Conservation (phyloP, 1,140 invertebrate genomes). For the Pteromalus puparum region DNA sequence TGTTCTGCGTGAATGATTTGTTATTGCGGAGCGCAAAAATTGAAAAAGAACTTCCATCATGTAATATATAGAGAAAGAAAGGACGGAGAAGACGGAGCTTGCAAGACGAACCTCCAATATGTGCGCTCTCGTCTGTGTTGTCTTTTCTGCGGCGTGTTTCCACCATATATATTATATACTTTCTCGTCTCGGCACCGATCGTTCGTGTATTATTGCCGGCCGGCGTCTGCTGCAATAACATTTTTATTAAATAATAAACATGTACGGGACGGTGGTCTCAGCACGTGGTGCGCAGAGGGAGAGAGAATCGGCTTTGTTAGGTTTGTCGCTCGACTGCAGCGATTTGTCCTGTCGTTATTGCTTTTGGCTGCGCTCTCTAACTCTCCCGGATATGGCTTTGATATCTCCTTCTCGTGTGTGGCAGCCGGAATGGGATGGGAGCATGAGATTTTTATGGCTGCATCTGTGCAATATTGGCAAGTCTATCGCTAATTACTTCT, state of each 20-base stretch:
- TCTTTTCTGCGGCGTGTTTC: constrained; percentile 28
- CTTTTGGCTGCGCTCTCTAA: constrained; percentile 28
- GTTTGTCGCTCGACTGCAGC: constrained; percentile 23
- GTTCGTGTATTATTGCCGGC: constrained; percentile 59
- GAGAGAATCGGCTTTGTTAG: constrained; percentile 6
- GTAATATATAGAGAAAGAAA: background rate
- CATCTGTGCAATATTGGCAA: constrained; percentile 38
- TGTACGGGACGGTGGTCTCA: constrained; percentile 45
- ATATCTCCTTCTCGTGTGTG: constrained; percentile 39
- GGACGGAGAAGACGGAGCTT: background rate
- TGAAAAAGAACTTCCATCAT: no score
- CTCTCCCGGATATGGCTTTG: constrained; percentile 26
- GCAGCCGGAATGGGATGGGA: background rate
- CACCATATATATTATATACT: background rate
- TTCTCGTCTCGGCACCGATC: constrained; percentile 55
- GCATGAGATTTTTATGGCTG: constrained; percentile 22
- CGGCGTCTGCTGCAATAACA: constrained; percentile 62
- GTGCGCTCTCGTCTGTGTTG: constrained; percentile 55
- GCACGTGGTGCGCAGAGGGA: constrained; percentile 37
- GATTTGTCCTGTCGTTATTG: constrained; percentile 49
- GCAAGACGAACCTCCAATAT: constrained; percentile 59
- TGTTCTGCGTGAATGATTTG: no score
- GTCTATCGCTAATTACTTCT: constrained; percentile 23
- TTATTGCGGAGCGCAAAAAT: no score
- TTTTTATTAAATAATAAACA: constrained; percentile 70